Percentiles rank a stretch among this genome's conserved stretches.
Conservation (phyloP, 2,113 vertebrate genomes). For the Zingel zingel region DNA sequence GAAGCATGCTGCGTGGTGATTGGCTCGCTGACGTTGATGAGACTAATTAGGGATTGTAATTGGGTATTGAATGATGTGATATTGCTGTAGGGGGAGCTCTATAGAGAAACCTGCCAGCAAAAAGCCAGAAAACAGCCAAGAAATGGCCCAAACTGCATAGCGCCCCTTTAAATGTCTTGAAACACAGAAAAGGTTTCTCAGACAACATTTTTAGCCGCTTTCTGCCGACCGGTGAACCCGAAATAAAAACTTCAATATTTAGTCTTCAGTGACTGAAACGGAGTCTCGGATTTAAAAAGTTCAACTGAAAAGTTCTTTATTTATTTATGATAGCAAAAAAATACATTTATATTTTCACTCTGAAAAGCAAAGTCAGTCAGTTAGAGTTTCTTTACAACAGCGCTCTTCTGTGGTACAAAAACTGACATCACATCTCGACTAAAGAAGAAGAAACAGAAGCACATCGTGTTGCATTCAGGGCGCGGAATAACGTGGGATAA, state of each 20-base stretch:
- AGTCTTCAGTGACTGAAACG: neutral
- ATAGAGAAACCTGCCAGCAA: no score
- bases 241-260: neutral
- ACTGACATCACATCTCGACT: neutral
- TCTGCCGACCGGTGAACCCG: no score
- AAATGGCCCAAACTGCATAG: no score
- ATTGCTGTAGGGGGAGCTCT: no score
- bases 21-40: no score
- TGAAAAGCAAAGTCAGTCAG: constrained; percentile 2
- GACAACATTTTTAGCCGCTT: no score
- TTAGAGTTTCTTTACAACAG: neutral
- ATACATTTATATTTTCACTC: constrained; percentile 29
- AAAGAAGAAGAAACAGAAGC: neutral
- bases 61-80: no score
- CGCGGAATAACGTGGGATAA: constrained; percentile 18
- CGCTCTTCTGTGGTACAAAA: neutral
- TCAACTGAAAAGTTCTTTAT: constrained; percentile 33
- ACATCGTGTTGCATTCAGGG: constrained; percentile 36
- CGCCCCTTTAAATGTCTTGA: no score
- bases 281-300: constrained; percentile 9
- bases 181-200: no score
- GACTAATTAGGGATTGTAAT: no score
- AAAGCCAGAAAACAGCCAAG: no score
- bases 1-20: no score
- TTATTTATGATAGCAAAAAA: constrained; percentile 51